A percentile compares a stretch with the other conserved stretches of the same genome.
phyloP scores from a whole-genome alignment of 2,797 vertebrate genomes.

The Allochrocebus solatus region DNA sequence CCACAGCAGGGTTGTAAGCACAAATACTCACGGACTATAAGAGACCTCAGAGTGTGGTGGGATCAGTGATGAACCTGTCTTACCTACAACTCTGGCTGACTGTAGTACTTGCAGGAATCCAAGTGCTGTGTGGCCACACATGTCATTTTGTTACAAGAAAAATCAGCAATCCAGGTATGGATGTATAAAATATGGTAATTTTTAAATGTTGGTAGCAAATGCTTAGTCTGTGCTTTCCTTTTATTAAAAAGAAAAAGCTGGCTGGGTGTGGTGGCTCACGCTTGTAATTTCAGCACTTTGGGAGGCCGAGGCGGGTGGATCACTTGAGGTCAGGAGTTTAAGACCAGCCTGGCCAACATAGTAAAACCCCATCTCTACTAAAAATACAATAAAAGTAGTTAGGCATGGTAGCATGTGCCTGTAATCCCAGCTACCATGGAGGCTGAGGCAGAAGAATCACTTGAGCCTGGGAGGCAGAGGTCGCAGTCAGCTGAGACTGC shows the following conservation, averaged over 20 bases:
- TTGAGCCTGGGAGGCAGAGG: background rate
- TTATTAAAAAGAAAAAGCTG: background rate
- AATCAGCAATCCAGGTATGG: background rate
- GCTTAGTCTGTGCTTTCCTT: background rate
- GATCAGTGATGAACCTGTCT: background rate
- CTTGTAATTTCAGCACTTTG: background rate
- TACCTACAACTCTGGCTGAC: background rate
- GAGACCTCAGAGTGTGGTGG: background rate
- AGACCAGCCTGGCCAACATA: background rate
- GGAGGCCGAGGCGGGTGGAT: background rate
- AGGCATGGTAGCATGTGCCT: background rate
- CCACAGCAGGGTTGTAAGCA: background rate
- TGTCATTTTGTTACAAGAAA: background rate
- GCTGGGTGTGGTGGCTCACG: background rate
- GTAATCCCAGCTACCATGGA: background rate
- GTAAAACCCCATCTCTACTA: background rate
- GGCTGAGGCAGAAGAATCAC: background rate
- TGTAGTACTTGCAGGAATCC: background rate
- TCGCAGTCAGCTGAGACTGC: background rate
- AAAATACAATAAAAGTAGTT: background rate
- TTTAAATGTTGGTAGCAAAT: constrained; percentile 2
- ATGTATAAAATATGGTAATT: background rate
- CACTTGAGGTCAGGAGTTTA: background rate
- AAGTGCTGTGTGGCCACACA: background rate
- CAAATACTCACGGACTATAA: background rate